Evolutionary conservation across 2,113 vertebrate genomes (phyloP).

Genomic region (Castor canadensis): DNA sequence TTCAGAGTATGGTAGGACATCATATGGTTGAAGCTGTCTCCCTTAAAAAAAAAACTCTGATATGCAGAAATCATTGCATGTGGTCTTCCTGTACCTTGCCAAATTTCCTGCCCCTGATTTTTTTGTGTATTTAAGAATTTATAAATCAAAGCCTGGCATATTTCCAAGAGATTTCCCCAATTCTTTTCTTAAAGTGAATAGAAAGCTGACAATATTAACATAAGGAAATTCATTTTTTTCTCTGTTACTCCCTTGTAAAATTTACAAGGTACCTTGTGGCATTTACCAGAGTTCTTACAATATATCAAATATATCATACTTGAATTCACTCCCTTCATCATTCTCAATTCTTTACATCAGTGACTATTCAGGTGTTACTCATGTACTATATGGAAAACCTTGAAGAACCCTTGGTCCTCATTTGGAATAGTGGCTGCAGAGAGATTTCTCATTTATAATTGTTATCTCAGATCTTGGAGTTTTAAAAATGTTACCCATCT

Average conservation of each 20-base stretch:
- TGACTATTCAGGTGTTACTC: neutral
- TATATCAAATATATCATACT: too few species aligned
- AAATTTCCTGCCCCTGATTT: neutral
- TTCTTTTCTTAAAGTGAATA: neutral
- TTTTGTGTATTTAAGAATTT: conserved; percentile 22
- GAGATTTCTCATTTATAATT: neutral
- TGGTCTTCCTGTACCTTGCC: neutral
- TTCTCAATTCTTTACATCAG: neutral
- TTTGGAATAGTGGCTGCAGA: neutral
- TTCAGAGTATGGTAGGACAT: neutral
- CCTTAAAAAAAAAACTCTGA: neutral
- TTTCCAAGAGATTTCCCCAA: neutral
- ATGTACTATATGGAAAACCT: neutral
- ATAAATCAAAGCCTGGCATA: conserved; percentile 12
- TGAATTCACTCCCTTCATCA: too few species aligned
- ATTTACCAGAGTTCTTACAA: too few species aligned
- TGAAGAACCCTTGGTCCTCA: neutral
- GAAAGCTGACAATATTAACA: neutral
- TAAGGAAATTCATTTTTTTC: neutral
- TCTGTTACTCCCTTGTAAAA: too few species aligned
- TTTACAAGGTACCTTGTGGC: too few species aligned
- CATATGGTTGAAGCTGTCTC: neutral
- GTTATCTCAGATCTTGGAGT: neutral
- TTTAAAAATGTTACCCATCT: neutral
- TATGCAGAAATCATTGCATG: neutral